These are phyloP conservation scores for Himantopus leucocephalus DNA, from an alignment of 2,113 vertebrate species.

Conservation along the genomic window DNA sequence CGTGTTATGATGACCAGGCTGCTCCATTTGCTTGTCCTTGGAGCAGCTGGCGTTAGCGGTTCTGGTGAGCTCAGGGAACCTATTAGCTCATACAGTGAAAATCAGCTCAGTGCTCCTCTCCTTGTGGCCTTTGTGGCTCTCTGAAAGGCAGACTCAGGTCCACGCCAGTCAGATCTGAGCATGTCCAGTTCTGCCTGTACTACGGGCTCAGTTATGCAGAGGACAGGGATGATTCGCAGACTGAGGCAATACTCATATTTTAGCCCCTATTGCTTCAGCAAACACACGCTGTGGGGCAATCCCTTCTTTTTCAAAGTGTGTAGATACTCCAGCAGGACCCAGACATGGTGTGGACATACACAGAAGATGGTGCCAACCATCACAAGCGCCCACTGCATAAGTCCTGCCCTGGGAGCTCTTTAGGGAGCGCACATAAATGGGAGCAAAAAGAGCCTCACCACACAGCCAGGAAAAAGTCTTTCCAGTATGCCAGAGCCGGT, in stretches of 20 bases:
- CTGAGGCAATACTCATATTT: neutral
- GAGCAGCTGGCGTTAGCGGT: neutral
- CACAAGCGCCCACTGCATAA: neutral
- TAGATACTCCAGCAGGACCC: neutral
- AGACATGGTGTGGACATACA: neutral
- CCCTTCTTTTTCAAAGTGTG: neutral
- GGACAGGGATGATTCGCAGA: neutral
- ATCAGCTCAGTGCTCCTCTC: neutral
- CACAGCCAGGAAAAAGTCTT: neutral
- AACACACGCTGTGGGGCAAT: neutral
- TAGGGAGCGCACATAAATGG: neutral
- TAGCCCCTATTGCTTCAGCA: neutral
- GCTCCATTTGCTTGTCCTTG: neutral
- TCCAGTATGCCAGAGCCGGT: neutral
- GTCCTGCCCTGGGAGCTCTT: neutral
- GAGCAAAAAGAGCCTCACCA: neutral
- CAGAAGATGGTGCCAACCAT: neutral
- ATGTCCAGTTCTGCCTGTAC: neutral
- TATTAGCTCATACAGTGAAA: neutral
- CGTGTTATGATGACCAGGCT: fast-evolving
- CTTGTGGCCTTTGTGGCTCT: neutral
- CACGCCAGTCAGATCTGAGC: neutral
- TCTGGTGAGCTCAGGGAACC: neutral
- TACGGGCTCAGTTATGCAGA: neutral
- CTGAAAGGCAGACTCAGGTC: neutral